Conservation (phyloP, 1,140 invertebrate species). For the Bombus impatiens region DNA sequence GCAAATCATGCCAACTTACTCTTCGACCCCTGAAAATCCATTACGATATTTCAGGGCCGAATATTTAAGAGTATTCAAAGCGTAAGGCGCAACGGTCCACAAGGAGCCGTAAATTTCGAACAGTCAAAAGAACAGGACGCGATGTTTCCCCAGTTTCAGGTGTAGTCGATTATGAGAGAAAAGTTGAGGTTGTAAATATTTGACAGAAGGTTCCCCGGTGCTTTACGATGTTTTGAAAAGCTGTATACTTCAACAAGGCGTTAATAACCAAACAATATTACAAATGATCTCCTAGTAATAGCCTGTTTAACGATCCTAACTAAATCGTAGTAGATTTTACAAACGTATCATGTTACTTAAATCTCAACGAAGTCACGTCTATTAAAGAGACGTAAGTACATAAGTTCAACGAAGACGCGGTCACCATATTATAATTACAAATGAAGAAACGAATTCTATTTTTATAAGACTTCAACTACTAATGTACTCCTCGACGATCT, state of each 20-base stretch:
- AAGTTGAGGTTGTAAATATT: constrained; percentile 24
- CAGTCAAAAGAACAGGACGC: constrained; percentile 2
- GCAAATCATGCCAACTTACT: constrained; percentile 46
- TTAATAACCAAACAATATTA: not conserved
- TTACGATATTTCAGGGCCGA: constrained; percentile 51
- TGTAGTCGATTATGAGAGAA: constrained; percentile 50
- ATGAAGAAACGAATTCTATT: constrained; percentile 11
- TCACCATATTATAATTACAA: not conserved
- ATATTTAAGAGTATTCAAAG: constrained; percentile 3
- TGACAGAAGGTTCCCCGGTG: not conserved
- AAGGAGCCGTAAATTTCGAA: constrained; percentile 24
- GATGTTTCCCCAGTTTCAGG: constrained; percentile 48
- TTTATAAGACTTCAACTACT: not conserved
- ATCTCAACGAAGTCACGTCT: not conserved
- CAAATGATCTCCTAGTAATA: not conserved
- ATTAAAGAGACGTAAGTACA: not conserved
- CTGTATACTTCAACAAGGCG: not conserved
- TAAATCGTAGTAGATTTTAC: not conserved
- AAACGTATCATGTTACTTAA: not conserved
- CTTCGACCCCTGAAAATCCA: constrained; percentile 44
- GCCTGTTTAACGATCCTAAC: not conserved
- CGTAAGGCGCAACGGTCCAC: constrained; percentile 41
- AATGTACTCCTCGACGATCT: not conserved
- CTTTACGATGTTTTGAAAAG: constrained; percentile 5
- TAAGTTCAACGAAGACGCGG: no score